A percentile compares a stretch with the other conserved stretches of the same genome.
Evolutionary conservation across 2,113 vertebrate species (phyloP).

Genomic region (Bos javanicus): DNA sequence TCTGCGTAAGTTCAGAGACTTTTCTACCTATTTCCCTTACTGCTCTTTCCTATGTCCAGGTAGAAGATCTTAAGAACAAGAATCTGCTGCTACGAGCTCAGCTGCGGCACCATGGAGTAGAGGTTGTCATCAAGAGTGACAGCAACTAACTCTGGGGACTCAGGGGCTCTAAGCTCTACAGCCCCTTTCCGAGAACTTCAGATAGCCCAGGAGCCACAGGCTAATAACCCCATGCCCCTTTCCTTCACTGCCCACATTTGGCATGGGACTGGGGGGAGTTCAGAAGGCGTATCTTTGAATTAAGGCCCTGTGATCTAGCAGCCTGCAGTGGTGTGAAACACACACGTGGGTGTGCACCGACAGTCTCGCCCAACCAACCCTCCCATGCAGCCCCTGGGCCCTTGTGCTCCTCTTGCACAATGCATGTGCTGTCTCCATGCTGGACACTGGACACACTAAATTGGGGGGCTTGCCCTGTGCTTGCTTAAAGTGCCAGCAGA

Average conservation of each 20-base stretch:
- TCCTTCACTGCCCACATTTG: slow-evolving; percentile 35
- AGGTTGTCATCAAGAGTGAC: slow-evolving; percentile 88
- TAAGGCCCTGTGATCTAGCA: not conserved
- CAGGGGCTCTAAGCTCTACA: not conserved
- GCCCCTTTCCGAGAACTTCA: slow-evolving; percentile 19
- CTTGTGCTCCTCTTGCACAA: slow-evolving; percentile 19
- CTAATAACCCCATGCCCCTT: not conserved
- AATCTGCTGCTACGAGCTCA: slow-evolving; percentile 92
- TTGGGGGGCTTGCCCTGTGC: slow-evolving; percentile 38
- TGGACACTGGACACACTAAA: slow-evolving; percentile 39
- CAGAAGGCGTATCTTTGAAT: slow-evolving; percentile 9
- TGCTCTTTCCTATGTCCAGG: slow-evolving; percentile 74
- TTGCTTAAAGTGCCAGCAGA: slow-evolving; percentile 10
- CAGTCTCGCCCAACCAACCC: not conserved
- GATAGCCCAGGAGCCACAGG: slow-evolving; percentile 22
- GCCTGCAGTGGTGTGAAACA: slow-evolving; percentile 30
- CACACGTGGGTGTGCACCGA: not conserved
- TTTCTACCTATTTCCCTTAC: not conserved
- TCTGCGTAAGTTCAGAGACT: not conserved
- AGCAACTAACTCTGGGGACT: slow-evolving; percentile 79
- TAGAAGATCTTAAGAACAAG: slow-evolving; percentile 94
- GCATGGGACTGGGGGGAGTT: slow-evolving; percentile 25
- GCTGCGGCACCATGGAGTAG: slow-evolving; percentile 89
- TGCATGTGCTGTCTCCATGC: slow-evolving; percentile 48
- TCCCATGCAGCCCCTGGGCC: not conserved